phyloP scores from a whole-genome alignment of 2,797 vertebrate genomes.

The Arrhamphus sclerolepis region DNA sequence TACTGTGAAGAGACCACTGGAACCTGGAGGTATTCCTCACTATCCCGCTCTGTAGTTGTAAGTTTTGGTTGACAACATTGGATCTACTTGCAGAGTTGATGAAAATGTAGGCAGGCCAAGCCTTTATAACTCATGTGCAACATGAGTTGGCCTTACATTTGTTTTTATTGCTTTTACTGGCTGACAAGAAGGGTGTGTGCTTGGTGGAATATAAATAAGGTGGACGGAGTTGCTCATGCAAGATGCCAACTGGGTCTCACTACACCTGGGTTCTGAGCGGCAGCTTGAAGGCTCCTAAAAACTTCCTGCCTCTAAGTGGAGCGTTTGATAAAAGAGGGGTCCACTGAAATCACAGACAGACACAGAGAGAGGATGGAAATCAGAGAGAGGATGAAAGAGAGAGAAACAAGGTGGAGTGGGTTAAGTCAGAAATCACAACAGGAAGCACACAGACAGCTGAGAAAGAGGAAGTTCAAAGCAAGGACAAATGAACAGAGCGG shows the following conservation, averaged over 20 bases:
- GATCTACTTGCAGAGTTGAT: constrained; percentile 77
- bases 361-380: constrained; percentile 57
- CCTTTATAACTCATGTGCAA: constrained; percentile 76
- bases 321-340: constrained; percentile 89
- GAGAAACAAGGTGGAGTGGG: constrained; percentile 11
- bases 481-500: constrained; percentile 55
- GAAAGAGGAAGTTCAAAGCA: constrained; percentile 53
- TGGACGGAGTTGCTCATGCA: constrained; percentile 87
- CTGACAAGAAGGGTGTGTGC: constrained; percentile 37
- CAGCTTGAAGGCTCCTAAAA: constrained; percentile 92
- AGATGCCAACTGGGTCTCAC: constrained; percentile 85
- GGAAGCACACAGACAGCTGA: constrained; percentile 48
- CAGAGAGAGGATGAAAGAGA: constrained; percentile 46
- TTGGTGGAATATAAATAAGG: constrained; percentile 18
- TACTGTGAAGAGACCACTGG: too few species aligned
- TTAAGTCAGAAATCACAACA: constrained; percentile 50
- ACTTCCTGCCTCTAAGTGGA: constrained; percentile 90
- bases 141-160: constrained; percentile 77
- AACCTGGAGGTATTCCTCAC: too few species aligned
- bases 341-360: constrained; percentile 96
- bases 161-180: constrained; percentile 55
- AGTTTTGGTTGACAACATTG: constrained; percentile 61
- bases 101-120: constrained; percentile 68
- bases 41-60: neutral
- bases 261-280: constrained; percentile 87